Evolutionary conservation across 2,888 invertebrate genomes (phyloP), one percentile per base, ranked within the genome.

Genomic region (Achlya flavicornis): DNA sequence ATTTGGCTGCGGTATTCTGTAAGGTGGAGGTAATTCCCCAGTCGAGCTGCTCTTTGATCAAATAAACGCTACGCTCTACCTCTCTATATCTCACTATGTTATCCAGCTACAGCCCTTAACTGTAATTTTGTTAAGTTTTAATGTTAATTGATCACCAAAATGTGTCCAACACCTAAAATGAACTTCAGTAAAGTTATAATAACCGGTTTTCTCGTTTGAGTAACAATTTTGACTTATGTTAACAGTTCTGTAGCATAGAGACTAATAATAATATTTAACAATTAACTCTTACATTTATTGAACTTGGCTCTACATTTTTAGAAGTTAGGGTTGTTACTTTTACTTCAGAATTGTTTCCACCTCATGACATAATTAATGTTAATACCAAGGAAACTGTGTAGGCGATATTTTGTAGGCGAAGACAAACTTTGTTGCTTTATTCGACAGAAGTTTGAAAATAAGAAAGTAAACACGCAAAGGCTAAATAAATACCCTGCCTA

Each of bases 391-490:
- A 48, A 48, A 48, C 12, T 10, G 10, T 16, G 48, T 16, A 8
- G 48, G 48, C 7, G 16, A 48, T 48, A 57, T 61, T 61, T 61
- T 10, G 53, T 43, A 41, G 60, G 63, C 58, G 57, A 33, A 65
- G 58, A 41, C 26, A 64, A 65, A 65, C 65, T 70, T 46, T n/a
- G 46, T 14, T 46, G 46, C n/a, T 46, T 46, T 66, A 70, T 66
- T 69, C 66, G 66, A 69, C 69, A 65, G 66, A 72, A 69, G 67
- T 72, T 70, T 67, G 53, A 38, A 64, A 58, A 57, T 64, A 65
- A 70, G 70, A 48, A 64, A 67, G 64, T 63, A 65, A 66, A 64
- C 61, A 66, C 61, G 65, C 63, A 46, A 61, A 58, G 64, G 66
- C 67, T 69, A 62, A 61, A 64, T 46, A 67, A 63, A 61, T 61